These are phyloP conservation scores for Atrichornis clamosus DNA, from an alignment of 2,113 vertebrate genomes.

Conservation along the genomic window DNA sequence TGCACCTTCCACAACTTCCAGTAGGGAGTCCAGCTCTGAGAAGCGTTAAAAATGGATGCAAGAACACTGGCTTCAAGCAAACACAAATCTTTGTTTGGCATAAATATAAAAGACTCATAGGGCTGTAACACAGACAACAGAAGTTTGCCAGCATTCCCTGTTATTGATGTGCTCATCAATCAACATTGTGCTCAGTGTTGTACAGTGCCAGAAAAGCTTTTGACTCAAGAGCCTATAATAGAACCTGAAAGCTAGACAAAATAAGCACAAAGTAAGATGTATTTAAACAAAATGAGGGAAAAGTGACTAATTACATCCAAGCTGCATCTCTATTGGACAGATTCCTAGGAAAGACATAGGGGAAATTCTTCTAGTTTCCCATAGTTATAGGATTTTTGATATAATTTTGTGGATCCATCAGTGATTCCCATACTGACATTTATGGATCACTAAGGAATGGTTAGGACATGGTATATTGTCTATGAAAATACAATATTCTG, in stretches of 20 bases:
- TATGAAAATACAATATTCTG: background rate
- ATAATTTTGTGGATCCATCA: background rate
- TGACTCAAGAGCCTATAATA: background rate
- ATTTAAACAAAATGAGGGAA: background rate
- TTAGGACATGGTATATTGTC: background rate
- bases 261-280: background rate
- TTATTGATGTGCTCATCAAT: background rate
- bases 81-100: background rate
- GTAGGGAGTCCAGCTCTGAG: background rate
- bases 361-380: background rate
- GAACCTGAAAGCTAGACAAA: conserved; percentile 10
- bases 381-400: background rate
- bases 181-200: background rate
- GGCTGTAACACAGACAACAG: background rate
- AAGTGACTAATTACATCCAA: background rate
- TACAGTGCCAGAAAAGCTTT: background rate
- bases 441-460: background rate
- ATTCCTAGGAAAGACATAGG: background rate
- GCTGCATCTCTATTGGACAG: background rate
- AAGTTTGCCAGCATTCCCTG: background rate
- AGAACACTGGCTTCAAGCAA: background rate
- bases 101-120: background rate
- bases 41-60: background rate
- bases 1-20: background rate
- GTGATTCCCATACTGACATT: background rate